A percentile compares a stretch with the other conserved stretches of the same genome.
Conservation (phyloP, 2,888 invertebrate species). For the Melitaea athalia region DNA sequence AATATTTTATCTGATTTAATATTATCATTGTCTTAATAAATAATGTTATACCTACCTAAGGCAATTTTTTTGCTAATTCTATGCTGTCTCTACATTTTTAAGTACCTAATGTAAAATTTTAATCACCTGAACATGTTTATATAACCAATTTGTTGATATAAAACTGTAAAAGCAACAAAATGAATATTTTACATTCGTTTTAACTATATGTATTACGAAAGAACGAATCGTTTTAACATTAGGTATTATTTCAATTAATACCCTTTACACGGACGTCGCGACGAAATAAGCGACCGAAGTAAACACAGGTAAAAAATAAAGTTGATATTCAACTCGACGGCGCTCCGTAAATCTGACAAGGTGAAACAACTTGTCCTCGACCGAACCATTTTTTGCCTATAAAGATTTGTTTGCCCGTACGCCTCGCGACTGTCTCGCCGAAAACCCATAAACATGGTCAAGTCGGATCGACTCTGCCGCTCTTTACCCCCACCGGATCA, state of each 20-base stretch:
- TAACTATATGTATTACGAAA: neutral
- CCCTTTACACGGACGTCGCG: constrained; percentile 2
- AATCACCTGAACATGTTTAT: too few species aligned
- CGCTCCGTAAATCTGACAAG: constrained; percentile 75
- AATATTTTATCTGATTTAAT: too few species aligned
- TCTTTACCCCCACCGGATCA: constrained; percentile 71
- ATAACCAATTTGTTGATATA: neutral
- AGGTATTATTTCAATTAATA: constrained; percentile 23
- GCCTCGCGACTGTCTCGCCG: constrained; percentile 76
- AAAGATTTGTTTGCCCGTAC: constrained; percentile 79
- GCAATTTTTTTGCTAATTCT: too few species aligned
- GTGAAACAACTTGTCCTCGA: constrained; percentile 78
- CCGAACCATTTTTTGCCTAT: constrained; percentile 78
- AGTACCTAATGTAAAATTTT: too few species aligned
- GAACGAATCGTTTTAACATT: constrained; percentile 8
- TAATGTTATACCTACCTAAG: too few species aligned
- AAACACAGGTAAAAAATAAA: constrained; percentile 27
- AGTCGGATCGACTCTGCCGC: constrained; percentile 73
- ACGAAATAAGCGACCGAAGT: constrained; percentile 14
- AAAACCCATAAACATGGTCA: constrained; percentile 81
- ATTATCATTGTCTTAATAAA: too few species aligned
- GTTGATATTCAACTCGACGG: constrained; percentile 22
- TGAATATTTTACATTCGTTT: neutral
- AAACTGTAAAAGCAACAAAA: neutral
- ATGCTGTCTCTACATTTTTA: too few species aligned